phyloP scores from a whole-genome alignment of 2,888 invertebrate genomes.

The Euplexia lucipara region DNA sequence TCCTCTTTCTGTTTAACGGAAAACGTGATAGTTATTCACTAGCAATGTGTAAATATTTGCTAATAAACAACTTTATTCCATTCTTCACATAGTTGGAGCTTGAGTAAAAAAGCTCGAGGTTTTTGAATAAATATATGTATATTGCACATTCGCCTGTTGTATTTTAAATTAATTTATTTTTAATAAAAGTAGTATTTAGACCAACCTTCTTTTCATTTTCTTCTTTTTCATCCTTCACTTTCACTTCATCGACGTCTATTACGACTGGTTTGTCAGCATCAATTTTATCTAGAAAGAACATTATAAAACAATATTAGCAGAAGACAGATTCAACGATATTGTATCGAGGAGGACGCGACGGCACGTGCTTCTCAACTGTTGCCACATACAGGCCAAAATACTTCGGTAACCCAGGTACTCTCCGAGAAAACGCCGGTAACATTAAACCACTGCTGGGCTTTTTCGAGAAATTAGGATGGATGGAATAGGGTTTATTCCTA shows the following conservation, averaged over 20 bases:
- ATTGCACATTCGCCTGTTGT: too few species aligned
- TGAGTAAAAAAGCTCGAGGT: not conserved
- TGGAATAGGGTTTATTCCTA: too few species aligned
- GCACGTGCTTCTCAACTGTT: too few species aligned
- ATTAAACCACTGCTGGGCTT: too few species aligned
- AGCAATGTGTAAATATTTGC: not conserved
- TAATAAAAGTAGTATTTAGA: constrained; percentile 20
- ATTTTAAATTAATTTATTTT: not conserved
- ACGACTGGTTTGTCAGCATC: constrained; percentile 84
- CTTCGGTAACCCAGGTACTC: not conserved
- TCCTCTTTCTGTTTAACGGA: constrained; percentile 54
- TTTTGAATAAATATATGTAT: not conserved
- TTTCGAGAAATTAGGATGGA: too few species aligned
- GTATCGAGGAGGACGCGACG: too few species aligned
- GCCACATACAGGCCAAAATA: not conserved
- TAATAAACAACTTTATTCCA: not conserved
- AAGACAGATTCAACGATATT: too few species aligned
- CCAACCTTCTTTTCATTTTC: constrained; percentile 85
- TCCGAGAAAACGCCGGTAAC: too few species aligned
- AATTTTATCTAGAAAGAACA: constrained; percentile 72
- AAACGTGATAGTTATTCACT: constrained; percentile 6
- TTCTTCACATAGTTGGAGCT: not conserved
- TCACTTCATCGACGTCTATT: constrained; percentile 85
- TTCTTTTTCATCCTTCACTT: constrained; percentile 86
- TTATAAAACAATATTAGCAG: not conserved